Percentiles rank a stretch among this genome's conserved stretches.
Evolutionary conservation across 2,113 vertebrate genomes (phyloP).

Genomic region (Muscicapa adusta): DNA sequence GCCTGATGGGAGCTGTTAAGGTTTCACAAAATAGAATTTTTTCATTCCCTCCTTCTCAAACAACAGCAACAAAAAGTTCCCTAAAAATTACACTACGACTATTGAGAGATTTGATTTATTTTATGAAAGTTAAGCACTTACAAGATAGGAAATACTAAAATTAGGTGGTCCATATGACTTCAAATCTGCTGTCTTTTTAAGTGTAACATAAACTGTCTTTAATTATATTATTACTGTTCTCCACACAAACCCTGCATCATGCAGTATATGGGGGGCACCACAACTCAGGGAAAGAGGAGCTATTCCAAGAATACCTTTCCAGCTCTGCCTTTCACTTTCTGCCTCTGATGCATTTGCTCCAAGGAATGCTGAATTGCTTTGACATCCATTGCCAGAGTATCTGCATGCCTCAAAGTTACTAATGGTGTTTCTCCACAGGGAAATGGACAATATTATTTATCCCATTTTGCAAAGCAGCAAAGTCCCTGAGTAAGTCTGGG

Average conservation of each 20-base stretch:
- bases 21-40: not conserved
- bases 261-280: not conserved
- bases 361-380: not conserved
- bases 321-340: not conserved
- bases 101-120: not conserved
- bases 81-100: not conserved
- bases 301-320: not conserved
- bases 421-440: not conserved
- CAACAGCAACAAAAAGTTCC: not conserved
- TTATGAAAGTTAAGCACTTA: conserved; percentile 1
- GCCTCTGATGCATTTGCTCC: not conserved
- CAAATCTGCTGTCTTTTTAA: conserved; percentile 18
- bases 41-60: not conserved
- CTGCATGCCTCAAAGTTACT: not conserved
- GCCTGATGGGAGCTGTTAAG: conserved; percentile 21
- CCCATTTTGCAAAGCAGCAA: not conserved
- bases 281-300: not conserved
- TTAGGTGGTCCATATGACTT: conserved; percentile 3
- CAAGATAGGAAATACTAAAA: conserved; percentile 24
- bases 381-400: not conserved
- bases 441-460: not conserved
- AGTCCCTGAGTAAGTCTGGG: not conserved
- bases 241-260: not conserved
- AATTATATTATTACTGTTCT: not conserved
- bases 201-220: not conserved